Evolutionary conservation across 2,888 invertebrate genomes (phyloP), one percentile per base, ranked within the genome.

Genomic region (Linyphia triangularis): DNA sequence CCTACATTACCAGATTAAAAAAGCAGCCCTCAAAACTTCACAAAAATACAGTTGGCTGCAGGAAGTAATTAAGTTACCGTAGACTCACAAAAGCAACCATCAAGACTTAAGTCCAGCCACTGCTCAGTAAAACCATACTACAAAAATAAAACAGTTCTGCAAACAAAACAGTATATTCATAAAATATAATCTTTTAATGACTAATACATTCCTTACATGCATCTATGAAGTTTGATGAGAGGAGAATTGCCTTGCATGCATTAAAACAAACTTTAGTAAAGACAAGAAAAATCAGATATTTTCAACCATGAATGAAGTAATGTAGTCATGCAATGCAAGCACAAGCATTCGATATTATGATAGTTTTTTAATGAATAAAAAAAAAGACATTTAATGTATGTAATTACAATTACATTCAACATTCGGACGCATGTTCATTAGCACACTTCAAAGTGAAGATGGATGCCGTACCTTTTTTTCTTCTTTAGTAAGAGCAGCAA

Each of bases 391-490:
- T 13, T 61, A 70, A 37, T 33, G 26, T 77, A 63, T 5, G 77
- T 77, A 77, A 77, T 77, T 63, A 81, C 81, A 81, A 81, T 69
- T 69, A 69, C 69, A 69, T 81, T 81, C 81, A 81, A 81, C 81
- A 81, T 70, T 82, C 72, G 57, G 82, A 70, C 43, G 28, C 51
- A 69, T 75, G 65, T 85, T 51, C 77, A 85, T 63, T 77, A 85
- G 70, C 65, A 85, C 84, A 79, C 69, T 40, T 65, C 75, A 81
- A 88, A 81, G 81, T 81, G 67, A 88, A 88, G 79, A 88, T 61
- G 78, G 70, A 81, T 75, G 67, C 70, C 88, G 67, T 88, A 88
- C 88, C 88, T 83, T 88, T 88, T 59, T 88, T 82, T 83, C 88
- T 88, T 88, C 88, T 88, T 82, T 88, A 59, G 59, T 16, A 70